A percentile compares a stretch with the other conserved stretches of the same genome.
phyloP scores from a whole-genome alignment of 2,797 vertebrate genomes.

The Pterois miles region DNA sequence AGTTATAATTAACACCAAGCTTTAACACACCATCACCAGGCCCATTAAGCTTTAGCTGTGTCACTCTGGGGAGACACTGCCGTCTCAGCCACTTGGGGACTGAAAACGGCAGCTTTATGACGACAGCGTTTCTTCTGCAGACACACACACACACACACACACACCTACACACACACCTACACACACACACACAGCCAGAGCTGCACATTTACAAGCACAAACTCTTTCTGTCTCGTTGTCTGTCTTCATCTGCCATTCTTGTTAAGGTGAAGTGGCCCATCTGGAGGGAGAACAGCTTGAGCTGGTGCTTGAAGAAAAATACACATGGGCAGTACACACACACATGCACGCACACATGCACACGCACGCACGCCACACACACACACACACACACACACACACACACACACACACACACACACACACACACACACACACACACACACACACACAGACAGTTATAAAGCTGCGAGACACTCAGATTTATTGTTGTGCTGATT shows the following conservation, averaged over 20 bases:
- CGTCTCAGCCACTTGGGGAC: slow-evolving; percentile 41
- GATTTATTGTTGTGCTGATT: slow-evolving; percentile 51
- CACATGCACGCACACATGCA: slow-evolving; percentile 8
- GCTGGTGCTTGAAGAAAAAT: slow-evolving; percentile 30
- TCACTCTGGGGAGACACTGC: slow-evolving; percentile 69
- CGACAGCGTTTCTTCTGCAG: slow-evolving; percentile 18
- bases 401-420: slow-evolving; percentile 9
- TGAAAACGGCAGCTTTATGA: slow-evolving; percentile 29
- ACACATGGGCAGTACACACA: slow-evolving; percentile 10
- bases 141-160: not conserved
- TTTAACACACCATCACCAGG: slow-evolving; percentile 70
- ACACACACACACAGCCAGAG: not conserved
- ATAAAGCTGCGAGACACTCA: not conserved
- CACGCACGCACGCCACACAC: slow-evolving; percentile 10
- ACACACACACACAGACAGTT: slow-evolving; percentile 14
- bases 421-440: slow-evolving; percentile 7
- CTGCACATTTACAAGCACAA: slow-evolving; percentile 43
- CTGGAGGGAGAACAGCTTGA: slow-evolving; percentile 56
- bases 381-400: slow-evolving; percentile 9
- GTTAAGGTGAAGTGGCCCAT: slow-evolving; percentile 65
- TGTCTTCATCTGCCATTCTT: slow-evolving; percentile 50
- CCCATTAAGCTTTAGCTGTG: slow-evolving; percentile 69
- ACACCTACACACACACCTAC: not conserved
- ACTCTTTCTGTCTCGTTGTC: slow-evolving; percentile 33
- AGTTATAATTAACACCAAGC: slow-evolving; percentile 75